Evolutionary conservation across 2,888 invertebrate species (phyloP), one percentile per base, ranked within the genome.

Genomic region (Cacoxenus indagator): DNA sequence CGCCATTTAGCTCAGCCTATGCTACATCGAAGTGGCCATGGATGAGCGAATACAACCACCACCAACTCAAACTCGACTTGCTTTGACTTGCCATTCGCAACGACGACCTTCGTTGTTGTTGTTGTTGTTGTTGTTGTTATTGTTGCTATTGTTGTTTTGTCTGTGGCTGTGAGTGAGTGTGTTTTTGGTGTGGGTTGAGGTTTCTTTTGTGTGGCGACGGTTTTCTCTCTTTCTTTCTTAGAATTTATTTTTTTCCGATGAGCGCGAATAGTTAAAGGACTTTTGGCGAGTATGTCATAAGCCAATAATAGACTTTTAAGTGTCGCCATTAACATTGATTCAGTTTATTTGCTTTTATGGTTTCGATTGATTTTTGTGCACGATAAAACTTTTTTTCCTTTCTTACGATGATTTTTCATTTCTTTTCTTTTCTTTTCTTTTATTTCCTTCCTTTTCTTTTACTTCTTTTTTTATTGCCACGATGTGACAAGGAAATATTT

Each of bases 291-390:
- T 64, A 69, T 67, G 64, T 61, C 67, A 67, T 67, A 67, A 70
- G 65, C 54, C 61, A 70, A 70, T 70, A 70, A 70, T 70, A 70
- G 65, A 43, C 67, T 65, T 61, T 67, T 70, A 70, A 70, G 65
- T 65, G 67, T 70, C 51, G 70, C 65, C 61, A 67, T 70, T 70
- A 67, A 67, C 65, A 67, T 70, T 70, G 67, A 70, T 70, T 70
- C 65, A 67, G 51, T 43, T 64, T 37, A n/a, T 11, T 26, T 26
- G 27, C 26, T 31, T 24, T 37, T 48, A 5, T n/a, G 22, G 11
- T 6, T 31, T 57, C 19, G 29, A n/a, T 31, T 57, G 29, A 14
- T 59, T 31, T 2, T 14, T 51, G 17, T 5, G 37, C 14, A 2
- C 37, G 2, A 37, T 37, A 37, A 37, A 37, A 14, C n/a, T 43